Evolutionary conservation across 2,888 invertebrate genomes (phyloP), one percentile per base, ranked within the genome.

Genomic region (Athalia circularis): DNA sequence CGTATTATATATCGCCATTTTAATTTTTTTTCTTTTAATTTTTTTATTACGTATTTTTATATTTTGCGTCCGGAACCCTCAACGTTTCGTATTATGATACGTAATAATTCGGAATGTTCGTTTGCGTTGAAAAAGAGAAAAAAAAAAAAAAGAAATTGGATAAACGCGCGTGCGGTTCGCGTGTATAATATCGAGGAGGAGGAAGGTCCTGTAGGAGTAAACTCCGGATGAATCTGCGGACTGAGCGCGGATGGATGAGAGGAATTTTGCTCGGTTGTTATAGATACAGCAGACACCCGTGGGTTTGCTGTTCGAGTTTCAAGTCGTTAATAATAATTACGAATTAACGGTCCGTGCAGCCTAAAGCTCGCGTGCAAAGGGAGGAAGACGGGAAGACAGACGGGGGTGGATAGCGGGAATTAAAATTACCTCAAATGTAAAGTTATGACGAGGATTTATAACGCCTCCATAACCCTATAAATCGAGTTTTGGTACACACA

Each of bases 241-340:
- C 52, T 9, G 11, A 11, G 43, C 7, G 43, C 62, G 43, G 8
- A 43, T 8, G 65, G n/a, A 65, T 48, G 15, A 48, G 4, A n/a
- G 43, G n/a, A 47, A 5, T n/a, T 15, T 13, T 13, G 13, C 67
- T 50, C 67, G 48, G 67, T 50, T 67, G 15, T 29, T 29, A 29
- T 29, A 29, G 29, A 29, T 29, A 29, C 29, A 29, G 29, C 29
- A 29, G 29, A 29, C 29, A 29, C 29, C 29, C 29, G 29, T 29
- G 29, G 29, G 29, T 29, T 29, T 29, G 29, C 29, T 29, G 29
- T 68, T 52, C 52, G 68, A 54, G 52, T 68, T 70, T 67, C 57
- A 81, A 82, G 86, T 87, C 88, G 87, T 89, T 89, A 89, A 89
- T 89, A 89, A 88, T 88, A 88, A 89, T 89, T 87, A 88, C 84